Evolutionary conservation across 2,888 invertebrate species (phyloP).

Genomic region (Troilus luridus): DNA sequence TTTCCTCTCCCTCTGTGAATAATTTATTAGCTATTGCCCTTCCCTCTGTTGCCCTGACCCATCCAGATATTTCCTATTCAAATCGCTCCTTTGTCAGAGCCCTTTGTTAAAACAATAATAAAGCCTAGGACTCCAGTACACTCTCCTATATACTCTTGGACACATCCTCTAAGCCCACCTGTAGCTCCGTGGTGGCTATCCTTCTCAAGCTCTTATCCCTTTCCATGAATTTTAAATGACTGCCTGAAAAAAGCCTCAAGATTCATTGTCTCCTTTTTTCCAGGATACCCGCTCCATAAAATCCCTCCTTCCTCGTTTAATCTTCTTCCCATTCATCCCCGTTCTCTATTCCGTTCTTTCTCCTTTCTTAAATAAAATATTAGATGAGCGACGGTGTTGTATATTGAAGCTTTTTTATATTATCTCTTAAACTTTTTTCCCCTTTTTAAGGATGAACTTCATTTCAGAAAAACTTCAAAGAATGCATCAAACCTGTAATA

Average conservation of each 20-base stretch:
- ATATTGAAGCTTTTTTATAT: background rate
- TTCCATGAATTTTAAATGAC: slow-evolving; percentile 42
- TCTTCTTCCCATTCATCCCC: slow-evolving; percentile 25
- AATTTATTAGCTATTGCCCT: background rate
- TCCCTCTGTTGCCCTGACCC: background rate
- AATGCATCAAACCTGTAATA: background rate
- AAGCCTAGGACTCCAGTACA: background rate
- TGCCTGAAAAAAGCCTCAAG: slow-evolving; percentile 12
- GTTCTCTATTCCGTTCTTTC: background rate
- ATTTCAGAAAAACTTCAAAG: background rate
- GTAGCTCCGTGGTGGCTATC: background rate
- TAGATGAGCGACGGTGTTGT: background rate
- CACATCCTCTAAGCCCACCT: background rate
- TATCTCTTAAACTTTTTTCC: background rate
- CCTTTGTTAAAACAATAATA: background rate
- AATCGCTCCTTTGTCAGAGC: background rate
- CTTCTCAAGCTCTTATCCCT: background rate
- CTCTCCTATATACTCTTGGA: too few species aligned
- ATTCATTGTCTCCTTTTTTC: slow-evolving; percentile 51
- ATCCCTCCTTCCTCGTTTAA: slow-evolving; percentile 20
- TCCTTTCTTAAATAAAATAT: background rate
- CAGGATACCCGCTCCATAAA: slow-evolving; percentile 27
- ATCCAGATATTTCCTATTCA: background rate
- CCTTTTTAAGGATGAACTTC: background rate
- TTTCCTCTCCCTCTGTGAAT: background rate